These are phyloP conservation scores for Chlorodrepanis virens DNA, from an alignment of 2,113 vertebrate genomes.

Conservation along the genomic window DNA sequence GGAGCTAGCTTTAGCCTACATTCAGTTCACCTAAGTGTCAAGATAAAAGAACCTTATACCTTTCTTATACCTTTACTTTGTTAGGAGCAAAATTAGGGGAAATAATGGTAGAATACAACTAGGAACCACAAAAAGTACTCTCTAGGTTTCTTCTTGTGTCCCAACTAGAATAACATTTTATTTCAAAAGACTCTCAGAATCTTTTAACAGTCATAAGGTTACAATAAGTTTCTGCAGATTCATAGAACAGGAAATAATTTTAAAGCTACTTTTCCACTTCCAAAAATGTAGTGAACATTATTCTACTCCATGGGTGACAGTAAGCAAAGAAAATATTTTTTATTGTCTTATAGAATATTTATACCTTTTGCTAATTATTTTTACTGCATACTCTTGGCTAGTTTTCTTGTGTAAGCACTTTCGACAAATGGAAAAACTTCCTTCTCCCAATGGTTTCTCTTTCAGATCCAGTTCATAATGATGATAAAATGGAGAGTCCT, in stretches of 20 bases:
- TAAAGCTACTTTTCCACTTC: slow-evolving; percentile 21
- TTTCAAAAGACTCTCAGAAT: not conserved
- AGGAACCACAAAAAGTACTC: not conserved
- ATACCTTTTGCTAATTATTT: slow-evolving; percentile 98
- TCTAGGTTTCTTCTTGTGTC: not conserved
- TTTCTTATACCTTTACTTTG: not conserved
- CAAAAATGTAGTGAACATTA: not conserved
- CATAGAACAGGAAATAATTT: slow-evolving; percentile 9
- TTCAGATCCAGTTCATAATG: slow-evolving; percentile 95
- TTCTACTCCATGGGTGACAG: slow-evolving; percentile 27
- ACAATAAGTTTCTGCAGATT: not conserved
- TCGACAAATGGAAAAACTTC: slow-evolving; percentile 98
- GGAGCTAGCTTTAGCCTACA: not conserved
- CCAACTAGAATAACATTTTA: not conserved
- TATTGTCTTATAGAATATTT: slow-evolving; percentile 40
- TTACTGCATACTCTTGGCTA: slow-evolving; percentile 91
- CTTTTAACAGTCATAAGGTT: not conserved
- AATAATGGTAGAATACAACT: not conserved
- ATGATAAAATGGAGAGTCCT: slow-evolving; percentile 97
- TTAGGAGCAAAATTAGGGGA: not conserved
- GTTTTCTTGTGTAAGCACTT: slow-evolving; percentile 94
- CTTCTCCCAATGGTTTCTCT: slow-evolving; percentile 90
- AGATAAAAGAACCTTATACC: not conserved
- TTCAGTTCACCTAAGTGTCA: not conserved
- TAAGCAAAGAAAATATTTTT: slow-evolving; percentile 37